Conservation (phyloP, 92 coral and sea anemone genomes). For the Epizoanthus stellaris region DNA sequence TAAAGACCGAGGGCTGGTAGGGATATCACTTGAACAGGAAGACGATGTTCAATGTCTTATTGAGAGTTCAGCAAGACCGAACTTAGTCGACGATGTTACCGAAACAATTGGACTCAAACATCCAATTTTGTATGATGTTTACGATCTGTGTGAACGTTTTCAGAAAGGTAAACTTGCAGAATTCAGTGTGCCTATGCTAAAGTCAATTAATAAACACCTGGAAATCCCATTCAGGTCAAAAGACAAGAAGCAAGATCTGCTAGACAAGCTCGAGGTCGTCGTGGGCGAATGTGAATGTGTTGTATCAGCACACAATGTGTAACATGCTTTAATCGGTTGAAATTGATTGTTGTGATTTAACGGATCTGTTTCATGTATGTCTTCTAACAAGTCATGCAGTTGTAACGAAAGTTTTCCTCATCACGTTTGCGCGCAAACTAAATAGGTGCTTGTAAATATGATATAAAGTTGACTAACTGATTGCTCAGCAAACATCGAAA, state of each 20-base stretch:
- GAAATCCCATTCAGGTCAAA: neutral
- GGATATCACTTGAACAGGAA: conserved; percentile 59
- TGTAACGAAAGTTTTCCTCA: neutral
- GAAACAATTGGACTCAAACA: conserved; percentile 47
- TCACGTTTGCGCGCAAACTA: neutral
- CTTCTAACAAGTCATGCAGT: neutral
- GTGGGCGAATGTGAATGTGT: conserved; percentile 31
- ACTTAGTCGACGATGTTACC: conserved; percentile 39
- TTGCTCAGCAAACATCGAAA: neutral
- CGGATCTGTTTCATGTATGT: neutral
- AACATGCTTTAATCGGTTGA: neutral
- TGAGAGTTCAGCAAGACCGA: conserved; percentile 49
- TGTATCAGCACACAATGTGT: neutral
- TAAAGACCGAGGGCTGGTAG: conserved; percentile 8
- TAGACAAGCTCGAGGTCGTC: conserved; percentile 32
- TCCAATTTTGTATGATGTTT: conserved; percentile 56
- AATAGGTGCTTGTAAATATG: neutral
- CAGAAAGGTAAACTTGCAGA: conserved; percentile 26
- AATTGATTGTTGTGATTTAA: neutral
- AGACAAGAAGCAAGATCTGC: conserved; percentile 40
- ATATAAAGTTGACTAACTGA: neutral
- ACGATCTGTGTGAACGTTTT: conserved; percentile 50
- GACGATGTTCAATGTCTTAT: conserved; percentile 64
- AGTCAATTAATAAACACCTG: too few relatives aligned
- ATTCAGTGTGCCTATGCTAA: conserved; percentile 23